A percentile compares a stretch with the other conserved stretches of the same genome.
phyloP scores from a whole-genome alignment of 53 echinoderm and acorn worm species.

The Antedon mediterranea region DNA sequence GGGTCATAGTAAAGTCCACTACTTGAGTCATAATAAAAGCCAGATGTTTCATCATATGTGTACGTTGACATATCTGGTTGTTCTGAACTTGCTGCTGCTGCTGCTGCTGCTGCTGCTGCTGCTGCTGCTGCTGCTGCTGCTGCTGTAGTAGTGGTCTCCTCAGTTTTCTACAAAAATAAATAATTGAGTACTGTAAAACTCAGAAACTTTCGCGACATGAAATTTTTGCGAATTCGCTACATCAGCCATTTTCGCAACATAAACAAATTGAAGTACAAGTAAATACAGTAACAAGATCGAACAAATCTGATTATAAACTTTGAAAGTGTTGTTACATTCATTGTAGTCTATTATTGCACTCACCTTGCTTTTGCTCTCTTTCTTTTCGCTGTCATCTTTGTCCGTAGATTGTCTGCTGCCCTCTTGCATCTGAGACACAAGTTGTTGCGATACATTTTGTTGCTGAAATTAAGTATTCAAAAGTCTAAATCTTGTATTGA shows the following conservation, averaged over 20 bases:
- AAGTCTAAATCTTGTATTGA: too few relatives aligned
- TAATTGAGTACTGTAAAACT: too few relatives aligned
- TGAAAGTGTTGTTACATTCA: too few relatives aligned
- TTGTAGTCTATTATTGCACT: too few relatives aligned
- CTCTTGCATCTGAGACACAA: slow-evolving; percentile 30
- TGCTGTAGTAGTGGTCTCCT: too few relatives aligned
- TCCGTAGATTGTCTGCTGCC: slow-evolving; percentile 1
- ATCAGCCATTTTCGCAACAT: too few relatives aligned
- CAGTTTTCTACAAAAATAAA: neutral
- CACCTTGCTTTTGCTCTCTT: neutral
- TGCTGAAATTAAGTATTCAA: slow-evolving; percentile 32
- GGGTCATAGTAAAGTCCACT: slow-evolving; percentile 83
- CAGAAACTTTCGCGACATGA: too few relatives aligned
- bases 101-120: neutral
- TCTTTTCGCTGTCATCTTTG: slow-evolving; percentile 5
- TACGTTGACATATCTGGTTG: slow-evolving; percentile 74
- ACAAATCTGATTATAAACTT: too few relatives aligned
- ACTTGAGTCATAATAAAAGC: slow-evolving; percentile 73
- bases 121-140: neutral
- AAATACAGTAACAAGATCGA: too few relatives aligned
- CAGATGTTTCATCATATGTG: slow-evolving; percentile 69
- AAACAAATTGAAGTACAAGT: too few relatives aligned
- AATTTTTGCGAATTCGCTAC: too few relatives aligned
- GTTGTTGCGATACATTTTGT: slow-evolving; percentile 40
- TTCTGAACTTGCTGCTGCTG: neutral